phyloP scores from a whole-genome alignment of 2,888 invertebrate species.

The Epirrita christyi region DNA sequence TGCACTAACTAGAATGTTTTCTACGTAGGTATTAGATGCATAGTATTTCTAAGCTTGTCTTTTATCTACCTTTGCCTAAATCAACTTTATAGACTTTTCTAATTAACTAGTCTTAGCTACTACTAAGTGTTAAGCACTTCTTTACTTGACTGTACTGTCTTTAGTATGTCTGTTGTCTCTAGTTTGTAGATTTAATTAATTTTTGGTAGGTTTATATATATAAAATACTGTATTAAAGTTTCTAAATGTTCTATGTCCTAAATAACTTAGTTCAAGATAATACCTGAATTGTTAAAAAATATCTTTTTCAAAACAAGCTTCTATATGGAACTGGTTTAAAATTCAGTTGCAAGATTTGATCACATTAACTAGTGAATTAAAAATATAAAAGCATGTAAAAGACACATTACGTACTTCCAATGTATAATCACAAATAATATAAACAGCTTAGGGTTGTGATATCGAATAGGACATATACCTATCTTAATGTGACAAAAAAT shows the following conservation, averaged over 20 bases:
- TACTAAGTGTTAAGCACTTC: slow-evolving; percentile 16
- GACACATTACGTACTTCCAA: no score
- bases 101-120: slow-evolving; percentile 9
- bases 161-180: slow-evolving; percentile 23
- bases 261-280: no score
- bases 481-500: no score
- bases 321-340: no score
- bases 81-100: slow-evolving; percentile 23
- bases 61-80: slow-evolving; percentile 23
- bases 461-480: no score
- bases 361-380: no score
- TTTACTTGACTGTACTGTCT: slow-evolving; percentile 20
- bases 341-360: no score
- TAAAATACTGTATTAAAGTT: background rate
- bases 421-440: no score
- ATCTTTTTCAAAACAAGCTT: no score
- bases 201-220: background rate
- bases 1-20: slow-evolving; percentile 24
- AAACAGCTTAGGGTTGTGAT: no score
- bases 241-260: slow-evolving; percentile 7
- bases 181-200: slow-evolving; percentile 15
- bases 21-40: slow-evolving; percentile 1
- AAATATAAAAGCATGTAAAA: no score
- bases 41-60: slow-evolving; percentile 22
- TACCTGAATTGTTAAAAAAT: no score